Conservation (phyloP, 2,888 invertebrate species). For the Schrankia costaestrigalis region DNA sequence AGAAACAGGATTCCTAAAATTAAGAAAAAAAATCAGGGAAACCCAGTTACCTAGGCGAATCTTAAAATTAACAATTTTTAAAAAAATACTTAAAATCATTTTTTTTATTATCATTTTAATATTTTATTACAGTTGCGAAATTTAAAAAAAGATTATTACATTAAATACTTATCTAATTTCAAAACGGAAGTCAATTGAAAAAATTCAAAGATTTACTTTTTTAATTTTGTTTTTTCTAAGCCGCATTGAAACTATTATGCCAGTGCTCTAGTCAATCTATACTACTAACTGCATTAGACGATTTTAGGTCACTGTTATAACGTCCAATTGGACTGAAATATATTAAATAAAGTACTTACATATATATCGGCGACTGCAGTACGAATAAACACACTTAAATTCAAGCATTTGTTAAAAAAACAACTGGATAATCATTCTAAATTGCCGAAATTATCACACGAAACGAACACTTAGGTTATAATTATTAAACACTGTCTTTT, state of each 20-base stretch:
- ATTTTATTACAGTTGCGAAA: conserved; percentile 1
- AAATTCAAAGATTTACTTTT: conserved; percentile 15
- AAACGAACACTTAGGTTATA: conserved; percentile 14
- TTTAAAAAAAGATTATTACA: no score
- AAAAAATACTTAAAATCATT: no score
- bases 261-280: conserved; percentile 4
- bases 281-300: conserved; percentile 61
- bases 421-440: conserved; percentile 26
- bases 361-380: conserved; percentile 14
- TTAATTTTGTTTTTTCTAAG: conserved; percentile 1
- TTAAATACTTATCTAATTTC: no score
- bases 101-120: conserved; percentile 30
- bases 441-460: conserved; percentile 16
- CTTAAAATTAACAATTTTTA: conserved; percentile 23
- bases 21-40: no score
- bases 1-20: conserved; percentile 47
- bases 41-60: conserved; percentile 38
- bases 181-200: no score
- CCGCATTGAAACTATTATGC: conserved; percentile 10
- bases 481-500: conserved; percentile 17
- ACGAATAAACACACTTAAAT: conserved; percentile 27
- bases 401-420: conserved; percentile 38
- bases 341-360: conserved; percentile 32
- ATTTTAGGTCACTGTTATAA: conserved; percentile 57
- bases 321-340: conserved; percentile 35